Conservation (phyloP, 2,113 vertebrate species). For the Clarias batrachus region DNA sequence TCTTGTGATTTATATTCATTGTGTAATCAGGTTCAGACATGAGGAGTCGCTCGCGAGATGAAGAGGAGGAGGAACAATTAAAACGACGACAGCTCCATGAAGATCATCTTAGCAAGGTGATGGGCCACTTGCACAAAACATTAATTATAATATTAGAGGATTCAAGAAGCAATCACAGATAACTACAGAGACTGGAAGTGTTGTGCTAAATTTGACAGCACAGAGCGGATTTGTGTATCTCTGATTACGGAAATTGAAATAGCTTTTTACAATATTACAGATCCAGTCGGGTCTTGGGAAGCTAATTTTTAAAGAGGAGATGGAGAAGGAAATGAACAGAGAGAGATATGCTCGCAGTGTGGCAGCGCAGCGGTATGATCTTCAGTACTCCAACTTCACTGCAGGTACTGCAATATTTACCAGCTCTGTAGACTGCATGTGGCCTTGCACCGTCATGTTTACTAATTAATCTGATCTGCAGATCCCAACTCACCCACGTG, state of each 20-base stretch:
- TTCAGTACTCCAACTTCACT: conserved; percentile 70
- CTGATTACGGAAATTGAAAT: not conserved
- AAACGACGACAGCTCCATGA: conserved; percentile 85
- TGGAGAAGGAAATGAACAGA: conserved; percentile 78
- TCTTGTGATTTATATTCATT: not conserved
- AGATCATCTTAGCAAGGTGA: conserved; percentile 85
- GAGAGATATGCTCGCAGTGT: conserved; percentile 69
- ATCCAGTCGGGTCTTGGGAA: conserved; percentile 88
- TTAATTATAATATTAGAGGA: not conserved
- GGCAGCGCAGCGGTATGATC: conserved; percentile 76
- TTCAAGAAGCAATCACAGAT: not conserved
- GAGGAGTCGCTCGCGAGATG: conserved; percentile 79
- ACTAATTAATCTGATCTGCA: conserved; percentile 57
- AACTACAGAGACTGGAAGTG: not conserved
- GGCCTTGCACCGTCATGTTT: not conserved
- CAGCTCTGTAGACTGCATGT: not conserved
- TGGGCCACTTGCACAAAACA: not conserved
- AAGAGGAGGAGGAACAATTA: conserved; percentile 82
- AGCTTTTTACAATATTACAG: conserved; percentile 56
- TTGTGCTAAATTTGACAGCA: not conserved
- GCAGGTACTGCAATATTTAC: conserved; percentile 42
- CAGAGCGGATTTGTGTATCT: too few species aligned
- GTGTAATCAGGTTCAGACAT: conserved; percentile 74
- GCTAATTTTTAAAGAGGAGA: conserved; percentile 85
- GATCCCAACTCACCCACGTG: conserved; percentile 73